phyloP scores from a whole-genome alignment of 2,888 invertebrate species.

The Linnaemya tessellans region DNA sequence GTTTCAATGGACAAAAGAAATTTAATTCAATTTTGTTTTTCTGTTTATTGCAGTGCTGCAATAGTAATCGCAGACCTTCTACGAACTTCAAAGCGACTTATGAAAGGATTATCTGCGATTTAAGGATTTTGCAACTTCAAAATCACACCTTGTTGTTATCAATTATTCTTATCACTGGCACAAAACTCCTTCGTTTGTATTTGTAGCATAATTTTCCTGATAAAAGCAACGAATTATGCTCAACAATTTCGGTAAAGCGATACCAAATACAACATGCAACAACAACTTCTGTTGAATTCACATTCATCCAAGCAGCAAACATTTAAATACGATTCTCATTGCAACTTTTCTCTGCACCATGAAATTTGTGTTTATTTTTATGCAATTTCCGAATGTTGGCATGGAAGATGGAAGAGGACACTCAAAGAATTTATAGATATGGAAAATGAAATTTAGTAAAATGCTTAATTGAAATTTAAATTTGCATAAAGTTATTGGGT shows the following conservation, averaged over 20 bases:
- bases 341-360: slow-evolving; percentile 16
- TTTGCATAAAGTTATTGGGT: slow-evolving; percentile 65
- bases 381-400: neutral
- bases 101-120: neutral
- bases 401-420: slow-evolving; percentile 9
- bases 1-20: neutral
- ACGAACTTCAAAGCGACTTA: neutral
- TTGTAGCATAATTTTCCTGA: neutral
- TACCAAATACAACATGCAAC: neutral
- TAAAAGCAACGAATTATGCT: neutral
- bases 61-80: neutral
- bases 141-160: neutral
- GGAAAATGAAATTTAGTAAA: slow-evolving; percentile 45
- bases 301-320: neutral
- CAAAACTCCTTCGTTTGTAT: neutral
- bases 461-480: slow-evolving; percentile 66
- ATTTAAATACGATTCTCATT: neutral
- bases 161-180: neutral
- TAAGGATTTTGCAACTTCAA: neutral
- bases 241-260: neutral
- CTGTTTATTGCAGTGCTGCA: neutral
- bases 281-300: neutral
- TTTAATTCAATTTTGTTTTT: neutral
- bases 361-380: neutral
- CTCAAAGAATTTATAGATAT: slow-evolving; percentile 3